Conservation (phyloP, 2,113 vertebrate genomes). For the Trachemys scripta region DNA sequence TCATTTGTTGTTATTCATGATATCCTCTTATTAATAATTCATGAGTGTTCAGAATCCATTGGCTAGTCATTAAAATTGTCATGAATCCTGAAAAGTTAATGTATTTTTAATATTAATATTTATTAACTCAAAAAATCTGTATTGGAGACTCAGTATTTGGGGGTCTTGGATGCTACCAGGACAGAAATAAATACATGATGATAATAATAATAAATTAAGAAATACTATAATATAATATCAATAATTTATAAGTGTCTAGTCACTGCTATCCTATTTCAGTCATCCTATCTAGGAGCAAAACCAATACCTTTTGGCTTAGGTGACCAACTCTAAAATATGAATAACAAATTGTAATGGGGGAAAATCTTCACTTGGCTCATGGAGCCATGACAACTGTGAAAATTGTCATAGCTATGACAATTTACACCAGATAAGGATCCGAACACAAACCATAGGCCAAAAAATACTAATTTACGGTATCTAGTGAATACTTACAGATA, state of each 20-base stretch:
- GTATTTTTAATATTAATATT: background rate
- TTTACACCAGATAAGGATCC: background rate
- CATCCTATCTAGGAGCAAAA: background rate
- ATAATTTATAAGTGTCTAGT: background rate
- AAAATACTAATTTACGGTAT: accelerated
- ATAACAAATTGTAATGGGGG: background rate
- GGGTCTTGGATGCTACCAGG: background rate
- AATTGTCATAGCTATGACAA: no score
- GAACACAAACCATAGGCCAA: background rate
- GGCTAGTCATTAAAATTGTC: background rate
- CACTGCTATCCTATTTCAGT: background rate
- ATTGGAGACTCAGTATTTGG: background rate
- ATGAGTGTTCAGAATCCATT: background rate
- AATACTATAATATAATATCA: background rate
- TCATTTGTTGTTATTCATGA: background rate
- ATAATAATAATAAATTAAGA: background rate
- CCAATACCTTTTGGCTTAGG: background rate
- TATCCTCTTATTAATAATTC: background rate
- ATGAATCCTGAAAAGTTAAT: background rate
- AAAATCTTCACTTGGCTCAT: background rate
- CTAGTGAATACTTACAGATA: background rate
- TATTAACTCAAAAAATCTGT: background rate
- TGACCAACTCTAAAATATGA: background rate
- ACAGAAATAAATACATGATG: background rate
- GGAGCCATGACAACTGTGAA: background rate